phyloP scores from a whole-genome alignment of 2,113 vertebrate genomes.

The Mesocricetus auratus region DNA sequence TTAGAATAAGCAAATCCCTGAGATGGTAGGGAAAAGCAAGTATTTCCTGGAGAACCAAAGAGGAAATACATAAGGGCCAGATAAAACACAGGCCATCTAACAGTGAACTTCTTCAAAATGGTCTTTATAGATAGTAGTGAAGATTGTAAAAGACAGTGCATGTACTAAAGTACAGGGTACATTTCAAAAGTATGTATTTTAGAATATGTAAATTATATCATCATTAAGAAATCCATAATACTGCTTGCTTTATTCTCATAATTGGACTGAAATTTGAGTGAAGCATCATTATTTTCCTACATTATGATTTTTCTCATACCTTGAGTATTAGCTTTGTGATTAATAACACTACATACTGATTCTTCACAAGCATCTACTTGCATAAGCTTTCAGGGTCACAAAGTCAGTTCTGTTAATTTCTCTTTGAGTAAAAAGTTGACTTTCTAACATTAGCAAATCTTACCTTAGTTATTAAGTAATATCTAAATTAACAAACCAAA shows the following conservation, averaged over 20 bases:
- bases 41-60: neutral
- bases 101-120: neutral
- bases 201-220: neutral
- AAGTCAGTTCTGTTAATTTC: neutral
- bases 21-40: neutral
- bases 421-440: neutral
- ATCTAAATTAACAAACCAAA: constrained; percentile 25
- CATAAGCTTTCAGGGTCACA: neutral
- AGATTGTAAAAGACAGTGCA: neutral
- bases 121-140: neutral
- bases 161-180: neutral
- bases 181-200: neutral
- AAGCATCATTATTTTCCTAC: neutral
- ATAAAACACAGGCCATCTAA: neutral
- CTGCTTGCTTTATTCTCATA: neutral
- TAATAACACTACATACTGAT: neutral
- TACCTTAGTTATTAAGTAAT: neutral
- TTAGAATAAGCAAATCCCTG: neutral
- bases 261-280: neutral
- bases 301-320: constrained; percentile 6
- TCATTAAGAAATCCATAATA: neutral
- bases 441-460: neutral
- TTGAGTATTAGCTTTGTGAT: neutral
- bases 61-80: neutral
- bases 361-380: neutral